Conservation (phyloP, 1,140 invertebrate genomes). For the Camponotus vicinus region DNA sequence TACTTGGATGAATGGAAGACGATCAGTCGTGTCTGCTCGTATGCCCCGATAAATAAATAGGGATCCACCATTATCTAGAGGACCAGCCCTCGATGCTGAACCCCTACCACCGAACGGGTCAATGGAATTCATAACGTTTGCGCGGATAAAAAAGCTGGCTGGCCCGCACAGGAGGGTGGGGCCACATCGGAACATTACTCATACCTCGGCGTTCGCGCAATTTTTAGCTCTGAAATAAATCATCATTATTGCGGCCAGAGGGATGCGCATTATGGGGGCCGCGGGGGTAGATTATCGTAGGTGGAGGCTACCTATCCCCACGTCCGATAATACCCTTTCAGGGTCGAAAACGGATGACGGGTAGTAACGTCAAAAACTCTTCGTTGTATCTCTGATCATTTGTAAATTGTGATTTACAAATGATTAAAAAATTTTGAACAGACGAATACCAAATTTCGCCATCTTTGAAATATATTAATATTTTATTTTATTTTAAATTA, state of each 20-base stretch:
- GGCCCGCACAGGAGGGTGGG: conserved; percentile 76
- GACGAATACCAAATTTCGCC: not conserved
- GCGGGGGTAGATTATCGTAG: conserved; percentile 83
- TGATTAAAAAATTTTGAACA: not conserved
- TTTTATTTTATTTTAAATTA: not conserved
- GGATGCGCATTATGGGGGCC: conserved; percentile 83
- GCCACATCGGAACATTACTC: conserved; percentile 84
- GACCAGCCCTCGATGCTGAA: conserved; percentile 80
- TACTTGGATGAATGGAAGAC: conserved; percentile 75
- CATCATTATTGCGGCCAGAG: conserved; percentile 85
- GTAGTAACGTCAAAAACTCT: conserved; percentile 58
- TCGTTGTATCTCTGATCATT: conserved; percentile 48
- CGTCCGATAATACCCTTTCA: conserved; percentile 54
- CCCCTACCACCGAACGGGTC: conserved; percentile 78
- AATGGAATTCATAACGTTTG: conserved; percentile 85
- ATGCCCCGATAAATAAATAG: conserved; percentile 83
- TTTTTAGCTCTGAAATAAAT: conserved; percentile 86
- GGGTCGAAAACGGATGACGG: conserved; percentile 66
- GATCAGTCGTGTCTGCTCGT: conserved; percentile 76
- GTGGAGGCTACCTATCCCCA: conserved; percentile 67
- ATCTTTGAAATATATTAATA: conserved; percentile 8
- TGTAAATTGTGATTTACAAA: conserved; percentile 3
- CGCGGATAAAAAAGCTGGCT: conserved; percentile 79
- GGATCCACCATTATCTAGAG: conserved; percentile 82
- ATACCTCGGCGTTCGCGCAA: conserved; percentile 83